These are phyloP conservation scores for Onychomys leucogaster DNA, from an alignment of 2,797 vertebrate species.

Conservation along the genomic window DNA sequence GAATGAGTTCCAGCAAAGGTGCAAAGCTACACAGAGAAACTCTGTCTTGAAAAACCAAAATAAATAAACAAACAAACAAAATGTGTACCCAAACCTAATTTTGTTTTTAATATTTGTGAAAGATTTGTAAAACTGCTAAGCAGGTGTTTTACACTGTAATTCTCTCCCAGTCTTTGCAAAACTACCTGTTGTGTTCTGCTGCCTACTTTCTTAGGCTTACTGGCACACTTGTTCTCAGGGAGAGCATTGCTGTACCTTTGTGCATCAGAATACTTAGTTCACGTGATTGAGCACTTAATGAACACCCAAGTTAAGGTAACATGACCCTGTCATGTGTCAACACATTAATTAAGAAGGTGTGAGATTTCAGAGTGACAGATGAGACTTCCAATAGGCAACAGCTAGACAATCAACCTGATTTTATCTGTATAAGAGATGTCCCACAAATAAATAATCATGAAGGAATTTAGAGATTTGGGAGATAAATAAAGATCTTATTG, in stretches of 20 bases:
- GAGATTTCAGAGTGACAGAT: not conserved
- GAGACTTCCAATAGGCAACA: constrained; percentile 6
- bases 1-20: too few species aligned
- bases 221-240: not conserved
- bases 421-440: constrained; percentile 34
- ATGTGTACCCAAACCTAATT: not conserved
- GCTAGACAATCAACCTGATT: not conserved
- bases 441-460: constrained; percentile 65
- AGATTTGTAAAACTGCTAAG: not conserved
- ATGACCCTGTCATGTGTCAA: not conserved
- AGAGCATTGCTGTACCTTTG: not conserved
- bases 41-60: too few species aligned
- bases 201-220: not conserved
- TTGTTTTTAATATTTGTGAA: constrained; percentile 28
- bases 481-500: constrained; percentile 56
- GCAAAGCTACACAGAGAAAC: too few species aligned
- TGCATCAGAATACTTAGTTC: constrained; percentile 6
- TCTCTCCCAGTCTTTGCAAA: constrained; percentile 30
- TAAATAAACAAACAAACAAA: not conserved
- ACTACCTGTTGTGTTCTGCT: constrained; percentile 43
- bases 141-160: not conserved
- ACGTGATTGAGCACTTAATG: not conserved
- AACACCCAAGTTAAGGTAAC: not conserved
- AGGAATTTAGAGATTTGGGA: constrained; percentile 51
- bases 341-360: constrained; percentile 25